A percentile compares a stretch with the other conserved stretches of the same genome.
Evolutionary conservation across 2,113 vertebrate species (phyloP).

Genomic region (Sapayoa aenigma): DNA sequence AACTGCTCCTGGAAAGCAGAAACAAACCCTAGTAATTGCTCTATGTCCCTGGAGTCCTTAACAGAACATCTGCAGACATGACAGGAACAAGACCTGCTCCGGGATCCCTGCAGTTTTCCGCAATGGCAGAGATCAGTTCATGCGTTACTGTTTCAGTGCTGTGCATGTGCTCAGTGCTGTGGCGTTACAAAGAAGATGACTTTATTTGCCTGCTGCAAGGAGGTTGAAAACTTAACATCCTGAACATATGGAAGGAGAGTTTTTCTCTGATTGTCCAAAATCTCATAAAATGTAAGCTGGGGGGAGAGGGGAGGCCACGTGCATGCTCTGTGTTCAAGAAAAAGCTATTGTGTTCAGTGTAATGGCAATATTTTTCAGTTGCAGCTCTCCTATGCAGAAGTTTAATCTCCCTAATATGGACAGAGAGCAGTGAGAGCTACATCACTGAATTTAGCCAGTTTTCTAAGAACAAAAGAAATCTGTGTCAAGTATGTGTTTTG

Average conservation of each 20-base stretch:
- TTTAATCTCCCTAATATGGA: not conserved
- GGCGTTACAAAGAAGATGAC: constrained; percentile 58
- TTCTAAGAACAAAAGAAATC: not conserved
- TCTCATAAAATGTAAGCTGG: constrained; percentile 41
- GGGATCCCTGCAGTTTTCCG: constrained; percentile 36
- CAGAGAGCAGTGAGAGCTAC: not conserved
- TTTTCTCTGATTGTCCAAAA: constrained; percentile 46
- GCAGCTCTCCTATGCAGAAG: not conserved
- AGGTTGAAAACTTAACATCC: constrained; percentile 57
- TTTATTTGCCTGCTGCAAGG: constrained; percentile 46
- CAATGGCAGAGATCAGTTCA: constrained; percentile 51
- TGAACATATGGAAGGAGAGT: constrained; percentile 41
- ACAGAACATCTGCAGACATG: constrained; percentile 66
- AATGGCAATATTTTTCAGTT: constrained; percentile 28
- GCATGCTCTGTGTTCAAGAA: constrained; percentile 38
- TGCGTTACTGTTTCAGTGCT: constrained; percentile 25
- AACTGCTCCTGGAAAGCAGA: constrained; percentile 71
- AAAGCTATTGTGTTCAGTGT: constrained; percentile 30
- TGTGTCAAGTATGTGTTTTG: not conserved
- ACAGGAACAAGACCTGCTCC: constrained; percentile 60
- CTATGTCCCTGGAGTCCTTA: constrained; percentile 65
- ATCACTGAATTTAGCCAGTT: not conserved
- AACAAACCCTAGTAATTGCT: constrained; percentile 68
- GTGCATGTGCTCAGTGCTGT: constrained; percentile 24
- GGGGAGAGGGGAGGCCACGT: constrained; percentile 35